Percentiles rank a stretch among this genome's conserved stretches.
Conservation (phyloP, 2,113 vertebrate genomes). For the Petrocephalus microphthalmus region DNA sequence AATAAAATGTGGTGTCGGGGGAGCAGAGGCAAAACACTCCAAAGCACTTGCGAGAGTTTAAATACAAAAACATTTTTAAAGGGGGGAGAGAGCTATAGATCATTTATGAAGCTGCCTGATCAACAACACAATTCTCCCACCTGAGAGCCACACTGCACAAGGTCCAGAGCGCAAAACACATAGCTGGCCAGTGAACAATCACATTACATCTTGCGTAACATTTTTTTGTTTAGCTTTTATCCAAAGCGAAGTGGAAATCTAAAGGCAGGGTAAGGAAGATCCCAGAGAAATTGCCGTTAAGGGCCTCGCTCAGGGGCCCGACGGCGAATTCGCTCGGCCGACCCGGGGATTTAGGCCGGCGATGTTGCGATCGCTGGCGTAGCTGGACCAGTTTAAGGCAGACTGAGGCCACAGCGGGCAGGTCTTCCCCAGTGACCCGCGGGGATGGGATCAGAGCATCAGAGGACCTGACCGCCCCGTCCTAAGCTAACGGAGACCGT, state of each 20-base stretch:
- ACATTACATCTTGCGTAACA: neutral
- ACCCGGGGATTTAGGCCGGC: neutral
- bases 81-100: neutral
- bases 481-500: neutral
- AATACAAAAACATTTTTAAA: neutral
- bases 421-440: no score
- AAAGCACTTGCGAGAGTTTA: neutral
- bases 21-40: neutral
- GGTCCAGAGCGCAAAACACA: neutral
- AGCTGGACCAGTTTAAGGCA: neutral
- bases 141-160: neutral
- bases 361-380: neutral
- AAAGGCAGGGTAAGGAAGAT: neutral
- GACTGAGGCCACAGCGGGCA: neutral
- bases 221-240: neutral
- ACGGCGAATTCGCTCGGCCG: neutral
- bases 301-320: neutral
- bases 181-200: neutral
- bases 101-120: neutral
- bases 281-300: neutral
- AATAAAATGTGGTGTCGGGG: neutral
- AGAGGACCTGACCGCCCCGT: neutral
- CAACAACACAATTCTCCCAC: neutral
- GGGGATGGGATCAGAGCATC: neutral
- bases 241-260: neutral